A percentile compares a stretch with the other conserved stretches of the same genome.
phyloP scores from a whole-genome alignment of 2,888 invertebrate species.

The Cantharis rustica region DNA sequence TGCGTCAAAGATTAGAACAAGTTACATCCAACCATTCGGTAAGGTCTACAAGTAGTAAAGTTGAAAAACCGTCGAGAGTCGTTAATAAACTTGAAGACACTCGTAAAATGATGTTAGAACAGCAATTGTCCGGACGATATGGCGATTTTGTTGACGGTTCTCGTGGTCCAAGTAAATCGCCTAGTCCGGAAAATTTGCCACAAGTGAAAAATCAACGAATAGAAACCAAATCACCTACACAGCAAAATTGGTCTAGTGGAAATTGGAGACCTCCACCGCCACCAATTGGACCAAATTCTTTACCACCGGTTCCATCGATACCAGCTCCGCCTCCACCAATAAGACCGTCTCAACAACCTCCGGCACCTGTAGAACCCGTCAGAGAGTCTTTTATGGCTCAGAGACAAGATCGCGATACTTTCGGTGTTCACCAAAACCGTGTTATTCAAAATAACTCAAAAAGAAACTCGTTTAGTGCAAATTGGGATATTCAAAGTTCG shows the following conservation, averaged over 20 bases:
- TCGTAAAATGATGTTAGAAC: slow-evolving; percentile 81
- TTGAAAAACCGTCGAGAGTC: slow-evolving; percentile 70
- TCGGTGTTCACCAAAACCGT: slow-evolving; percentile 71
- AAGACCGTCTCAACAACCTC: slow-evolving; percentile 64
- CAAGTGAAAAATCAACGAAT: slow-evolving; percentile 44
- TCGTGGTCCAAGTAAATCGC: slow-evolving; percentile 50
- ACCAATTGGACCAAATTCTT: slow-evolving; percentile 60
- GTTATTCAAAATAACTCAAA: slow-evolving; percentile 50
- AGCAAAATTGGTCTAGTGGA: slow-evolving; percentile 53
- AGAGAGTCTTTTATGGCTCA: slow-evolving; percentile 67
- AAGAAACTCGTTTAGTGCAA: slow-evolving; percentile 55
- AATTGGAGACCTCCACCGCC: slow-evolving; percentile 65
- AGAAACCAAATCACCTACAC: slow-evolving; percentile 51
- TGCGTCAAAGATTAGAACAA: slow-evolving; percentile 86
- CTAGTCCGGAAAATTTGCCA: slow-evolving; percentile 47
- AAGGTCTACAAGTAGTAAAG: slow-evolving; percentile 73
- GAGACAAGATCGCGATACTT: slow-evolving; percentile 73
- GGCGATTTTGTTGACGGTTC: slow-evolving; percentile 62
- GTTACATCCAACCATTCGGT: slow-evolving; percentile 90
- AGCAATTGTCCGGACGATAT: slow-evolving; percentile 74
- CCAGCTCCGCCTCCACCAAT: slow-evolving; percentile 66
- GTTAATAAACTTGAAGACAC: slow-evolving; percentile 86
- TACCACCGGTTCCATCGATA: slow-evolving; percentile 66
- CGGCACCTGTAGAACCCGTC: slow-evolving; percentile 68
- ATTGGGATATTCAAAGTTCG: slow-evolving; percentile 54